Percentiles rank a stretch among this genome's conserved stretches.
These are phyloP conservation scores for Rhinolophus sinicus DNA, from an alignment of 2,113 vertebrate genomes.

Conservation along the genomic window DNA sequence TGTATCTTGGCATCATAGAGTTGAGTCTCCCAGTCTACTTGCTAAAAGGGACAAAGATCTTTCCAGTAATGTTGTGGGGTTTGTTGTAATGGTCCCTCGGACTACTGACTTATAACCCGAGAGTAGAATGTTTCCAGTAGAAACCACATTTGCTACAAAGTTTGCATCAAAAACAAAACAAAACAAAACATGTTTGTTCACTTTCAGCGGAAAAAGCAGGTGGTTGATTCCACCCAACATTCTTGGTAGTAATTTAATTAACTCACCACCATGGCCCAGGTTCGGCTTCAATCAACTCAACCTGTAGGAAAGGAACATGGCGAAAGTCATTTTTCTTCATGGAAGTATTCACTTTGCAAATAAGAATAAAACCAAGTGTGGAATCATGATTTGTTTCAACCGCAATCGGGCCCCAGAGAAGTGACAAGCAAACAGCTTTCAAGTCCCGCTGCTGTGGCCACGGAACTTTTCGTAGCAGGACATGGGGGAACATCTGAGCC, in stretches of 20 bases:
- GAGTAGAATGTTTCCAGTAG: neutral
- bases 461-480: neutral
- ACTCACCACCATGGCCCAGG: neutral
- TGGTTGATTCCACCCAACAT: no score
- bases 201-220: neutral
- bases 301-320: neutral
- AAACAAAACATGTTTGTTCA: neutral
- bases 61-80: neutral
- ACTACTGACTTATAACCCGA: neutral
- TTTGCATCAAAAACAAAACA: neutral
- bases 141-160: neutral
- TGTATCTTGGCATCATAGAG: neutral
- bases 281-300: neutral
- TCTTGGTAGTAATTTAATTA: neutral
- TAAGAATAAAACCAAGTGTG: neutral
- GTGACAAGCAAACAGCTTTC: neutral
- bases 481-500: neutral
- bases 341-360: neutral
- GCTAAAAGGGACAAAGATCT: neutral
- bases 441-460: accelerated
- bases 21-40: neutral
- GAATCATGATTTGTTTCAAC: neutral
- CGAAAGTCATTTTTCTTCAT: neutral
- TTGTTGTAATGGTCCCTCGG: neutral
- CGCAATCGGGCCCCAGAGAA: neutral